Conservation (phyloP, 2,113 vertebrate genomes). For the Oplegnathus fasciatus region DNA sequence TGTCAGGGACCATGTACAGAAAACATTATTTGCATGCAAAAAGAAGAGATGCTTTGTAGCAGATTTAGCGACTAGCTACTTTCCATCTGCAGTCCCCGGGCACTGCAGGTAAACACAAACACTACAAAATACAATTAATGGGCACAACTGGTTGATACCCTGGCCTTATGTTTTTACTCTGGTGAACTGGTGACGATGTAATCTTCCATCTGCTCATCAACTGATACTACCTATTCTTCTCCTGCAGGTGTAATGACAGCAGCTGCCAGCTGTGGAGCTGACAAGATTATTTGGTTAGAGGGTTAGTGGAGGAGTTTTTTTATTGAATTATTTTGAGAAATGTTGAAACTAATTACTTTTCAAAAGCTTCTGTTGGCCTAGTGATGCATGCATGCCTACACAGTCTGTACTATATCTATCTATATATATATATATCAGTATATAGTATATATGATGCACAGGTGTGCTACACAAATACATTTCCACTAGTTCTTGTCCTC, state of each 20-base stretch:
- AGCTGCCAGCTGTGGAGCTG: constrained; percentile 9
- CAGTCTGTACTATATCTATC: too few species aligned
- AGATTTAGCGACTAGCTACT: too few species aligned
- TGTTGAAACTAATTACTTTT: neutral
- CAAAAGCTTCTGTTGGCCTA: constrained; percentile 8
- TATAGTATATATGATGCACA: too few species aligned
- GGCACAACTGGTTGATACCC: neutral
- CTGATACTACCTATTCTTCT: constrained; percentile 8
- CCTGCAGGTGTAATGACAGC: constrained; percentile 28
- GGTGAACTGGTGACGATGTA: constrained; percentile 14
- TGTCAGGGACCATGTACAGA: too few species aligned
- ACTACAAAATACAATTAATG: constrained; percentile 6
- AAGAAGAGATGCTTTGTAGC: too few species aligned
- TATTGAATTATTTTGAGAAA: constrained; percentile 18
- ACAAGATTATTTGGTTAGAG: constrained; percentile 7
- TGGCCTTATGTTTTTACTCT: constrained; percentile 27
- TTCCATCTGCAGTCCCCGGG: too few species aligned
- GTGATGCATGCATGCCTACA: too few species aligned
- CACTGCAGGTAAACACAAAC: too few species aligned
- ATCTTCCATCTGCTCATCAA: constrained; percentile 35
- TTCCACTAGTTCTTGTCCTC: neutral
- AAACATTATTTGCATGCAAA: too few species aligned
- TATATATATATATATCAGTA: too few species aligned
- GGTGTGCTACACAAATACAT: neutral
- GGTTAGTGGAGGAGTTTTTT: constrained; percentile 10